Percentiles rank a stretch among this genome's conserved stretches.
These are phyloP conservation scores for Perizoma affinitatum DNA, from an alignment of 2,888 invertebrate species.

Conservation along the genomic window DNA sequence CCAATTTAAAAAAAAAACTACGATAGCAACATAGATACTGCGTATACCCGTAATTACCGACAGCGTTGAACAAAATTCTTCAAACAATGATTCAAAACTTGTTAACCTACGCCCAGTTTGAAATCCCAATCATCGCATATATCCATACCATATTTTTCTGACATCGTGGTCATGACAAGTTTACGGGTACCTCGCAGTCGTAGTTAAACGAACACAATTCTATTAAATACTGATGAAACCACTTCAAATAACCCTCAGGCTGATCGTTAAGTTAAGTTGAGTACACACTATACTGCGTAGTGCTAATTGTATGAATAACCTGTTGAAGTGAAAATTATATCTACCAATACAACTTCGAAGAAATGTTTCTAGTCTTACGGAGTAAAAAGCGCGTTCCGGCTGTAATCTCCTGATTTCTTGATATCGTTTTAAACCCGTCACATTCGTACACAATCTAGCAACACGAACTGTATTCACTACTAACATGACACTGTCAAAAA, in stretches of 20 bases:
- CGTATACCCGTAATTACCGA: too few relatives aligned
- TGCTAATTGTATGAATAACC: constrained; percentile 29
- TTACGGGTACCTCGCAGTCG: constrained; percentile 26
- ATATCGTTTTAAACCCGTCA: too few relatives aligned
- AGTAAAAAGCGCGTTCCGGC: too few relatives aligned
- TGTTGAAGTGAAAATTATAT: constrained; percentile 1
- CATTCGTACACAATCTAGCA: too few relatives aligned
- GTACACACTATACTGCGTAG: constrained; percentile 19
- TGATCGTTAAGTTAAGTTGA: constrained; percentile 33
- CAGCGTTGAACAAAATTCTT: too few relatives aligned
- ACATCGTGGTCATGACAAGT: constrained; percentile 24
- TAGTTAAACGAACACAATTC: constrained; percentile 34
- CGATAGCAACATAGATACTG: too few relatives aligned
- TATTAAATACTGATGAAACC: constrained; percentile 33
- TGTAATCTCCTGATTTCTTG: too few relatives aligned
- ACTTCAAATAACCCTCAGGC: constrained; percentile 30
- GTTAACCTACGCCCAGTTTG: not conserved
- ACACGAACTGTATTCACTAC: too few relatives aligned
- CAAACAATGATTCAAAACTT: not conserved
- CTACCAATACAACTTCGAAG: not conserved
- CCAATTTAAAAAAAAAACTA: too few relatives aligned
- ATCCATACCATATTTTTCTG: constrained; percentile 12
- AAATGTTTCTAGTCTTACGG: too few relatives aligned
- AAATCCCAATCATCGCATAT: constrained; percentile 4
- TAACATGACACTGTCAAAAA: too few relatives aligned